Conservation (phyloP, 1,140 invertebrate species). For the Euwallacea fornicatus region DNA sequence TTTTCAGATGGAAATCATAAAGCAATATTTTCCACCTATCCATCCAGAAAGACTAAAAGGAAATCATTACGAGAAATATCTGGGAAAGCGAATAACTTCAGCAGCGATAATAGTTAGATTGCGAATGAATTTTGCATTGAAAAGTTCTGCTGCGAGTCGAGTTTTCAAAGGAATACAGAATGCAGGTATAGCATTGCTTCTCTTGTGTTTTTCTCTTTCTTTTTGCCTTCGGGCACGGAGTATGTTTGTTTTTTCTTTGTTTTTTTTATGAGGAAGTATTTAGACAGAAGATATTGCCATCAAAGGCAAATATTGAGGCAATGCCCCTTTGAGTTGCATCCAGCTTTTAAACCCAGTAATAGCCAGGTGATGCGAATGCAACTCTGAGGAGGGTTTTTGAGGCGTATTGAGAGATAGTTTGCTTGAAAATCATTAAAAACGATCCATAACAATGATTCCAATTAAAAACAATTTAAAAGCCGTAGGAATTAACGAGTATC, state of each 20-base stretch:
- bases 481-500: conserved; percentile 36
- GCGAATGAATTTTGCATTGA: conserved; percentile 36
- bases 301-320: not conserved
- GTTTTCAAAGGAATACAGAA: conserved; percentile 31
- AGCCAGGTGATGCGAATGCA: no score
- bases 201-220: conserved; percentile 19
- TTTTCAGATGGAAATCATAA: conserved; percentile 43
- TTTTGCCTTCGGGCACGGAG: conserved; percentile 6
- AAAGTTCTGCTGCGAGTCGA: conserved; percentile 23
- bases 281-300: conserved; percentile 3
- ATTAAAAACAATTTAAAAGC: conserved; percentile 38
- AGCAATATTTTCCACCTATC: conserved; percentile 42
- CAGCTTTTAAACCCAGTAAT: no score
- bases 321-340: no score
- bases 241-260: not conserved
- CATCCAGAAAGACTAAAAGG: conserved; percentile 38
- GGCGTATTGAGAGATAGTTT: no score
- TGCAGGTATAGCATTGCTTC: conserved; percentile 31
- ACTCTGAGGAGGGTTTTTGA: no score
- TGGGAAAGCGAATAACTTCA: conserved; percentile 37
- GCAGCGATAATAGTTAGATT: conserved; percentile 39
- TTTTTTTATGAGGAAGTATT: conserved; percentile 8
- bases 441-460: conserved; percentile 9
- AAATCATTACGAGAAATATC: conserved; percentile 41
- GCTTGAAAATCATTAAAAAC: not conserved